Percentiles rank a stretch among this genome's conserved stretches.
Conservation (phyloP, 2,888 invertebrate genomes). For the Leptinotarsa tumamoca region DNA sequence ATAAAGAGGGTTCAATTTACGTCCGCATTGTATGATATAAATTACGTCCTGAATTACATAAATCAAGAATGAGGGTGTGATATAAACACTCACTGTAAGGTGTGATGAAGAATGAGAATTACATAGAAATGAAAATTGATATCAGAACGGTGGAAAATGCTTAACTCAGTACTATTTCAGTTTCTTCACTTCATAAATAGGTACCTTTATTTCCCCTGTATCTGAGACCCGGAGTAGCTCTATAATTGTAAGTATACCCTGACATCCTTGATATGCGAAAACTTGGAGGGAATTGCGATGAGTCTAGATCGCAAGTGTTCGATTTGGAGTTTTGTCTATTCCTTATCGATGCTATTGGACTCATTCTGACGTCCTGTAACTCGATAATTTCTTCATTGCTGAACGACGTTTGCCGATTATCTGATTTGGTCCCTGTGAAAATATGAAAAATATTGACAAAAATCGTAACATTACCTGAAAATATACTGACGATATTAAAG, state of each 20-base stretch:
- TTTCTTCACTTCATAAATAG: neutral
- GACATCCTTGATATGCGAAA: slow-evolving; percentile 78
- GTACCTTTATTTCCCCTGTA: slow-evolving; percentile 69
- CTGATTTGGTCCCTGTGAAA: slow-evolving; percentile 60
- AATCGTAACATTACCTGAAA: no score
- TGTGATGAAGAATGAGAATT: no score
- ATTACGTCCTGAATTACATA: no score
- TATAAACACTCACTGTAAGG: no score
- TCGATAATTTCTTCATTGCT: slow-evolving; percentile 85
- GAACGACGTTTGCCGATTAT: neutral
- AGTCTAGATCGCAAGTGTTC: slow-evolving; percentile 65
- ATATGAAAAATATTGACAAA: no score
- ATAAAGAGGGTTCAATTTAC: no score
- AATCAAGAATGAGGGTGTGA: no score
- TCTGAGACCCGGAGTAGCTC: slow-evolving; percentile 72
- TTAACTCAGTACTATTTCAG: no score
- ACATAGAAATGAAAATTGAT: no score
- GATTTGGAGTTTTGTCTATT: slow-evolving; percentile 72
- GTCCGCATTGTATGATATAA: no score
- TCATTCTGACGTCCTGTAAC: slow-evolving; percentile 87
- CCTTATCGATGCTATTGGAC: slow-evolving; percentile 84
- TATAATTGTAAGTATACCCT: slow-evolving; percentile 70
- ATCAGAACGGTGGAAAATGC: no score
- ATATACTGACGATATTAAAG: no score
- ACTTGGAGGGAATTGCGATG: slow-evolving; percentile 79